Percentiles rank a stretch among this genome's conserved stretches.
Evolutionary conservation across 2,113 vertebrate species (phyloP).

Genomic region (Coracopsis vasa): DNA sequence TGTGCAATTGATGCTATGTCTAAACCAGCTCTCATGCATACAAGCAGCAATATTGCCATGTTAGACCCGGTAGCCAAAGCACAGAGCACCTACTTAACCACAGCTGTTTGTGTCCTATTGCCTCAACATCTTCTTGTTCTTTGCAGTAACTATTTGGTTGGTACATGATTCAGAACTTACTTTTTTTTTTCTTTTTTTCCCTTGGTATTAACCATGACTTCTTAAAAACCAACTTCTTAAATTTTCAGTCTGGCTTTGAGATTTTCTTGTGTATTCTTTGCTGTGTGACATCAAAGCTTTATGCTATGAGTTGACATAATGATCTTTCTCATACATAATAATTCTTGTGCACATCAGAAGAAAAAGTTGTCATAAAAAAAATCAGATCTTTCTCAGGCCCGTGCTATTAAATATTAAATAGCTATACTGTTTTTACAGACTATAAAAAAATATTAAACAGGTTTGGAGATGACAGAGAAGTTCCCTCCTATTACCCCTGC

Average conservation of each 20-base stretch:
- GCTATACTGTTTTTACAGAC: background rate
- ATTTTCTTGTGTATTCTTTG: background rate
- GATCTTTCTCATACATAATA: background rate
- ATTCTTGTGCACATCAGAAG: background rate
- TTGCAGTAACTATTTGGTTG: background rate
- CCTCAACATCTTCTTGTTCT: background rate
- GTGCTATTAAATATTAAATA: background rate
- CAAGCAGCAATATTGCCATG: background rate
- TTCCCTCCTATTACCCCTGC: background rate
- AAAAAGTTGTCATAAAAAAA: background rate
- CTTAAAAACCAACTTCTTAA: background rate
- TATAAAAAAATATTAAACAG: background rate
- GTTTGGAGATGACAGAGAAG: background rate
- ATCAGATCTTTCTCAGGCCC: background rate
- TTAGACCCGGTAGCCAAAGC: background rate
- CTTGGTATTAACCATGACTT: background rate
- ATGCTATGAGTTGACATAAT: background rate
- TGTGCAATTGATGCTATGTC: background rate
- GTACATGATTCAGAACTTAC: background rate
- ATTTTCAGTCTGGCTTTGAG: background rate
- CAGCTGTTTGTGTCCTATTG: background rate
- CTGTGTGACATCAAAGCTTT: background rate
- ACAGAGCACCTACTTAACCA: background rate
- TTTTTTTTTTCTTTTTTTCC: too few relatives aligned
- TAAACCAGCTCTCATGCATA: background rate